These are phyloP conservation scores for Lysiphlebus fabarum DNA, from an alignment of 1,140 invertebrate genomes.

Conservation along the genomic window DNA sequence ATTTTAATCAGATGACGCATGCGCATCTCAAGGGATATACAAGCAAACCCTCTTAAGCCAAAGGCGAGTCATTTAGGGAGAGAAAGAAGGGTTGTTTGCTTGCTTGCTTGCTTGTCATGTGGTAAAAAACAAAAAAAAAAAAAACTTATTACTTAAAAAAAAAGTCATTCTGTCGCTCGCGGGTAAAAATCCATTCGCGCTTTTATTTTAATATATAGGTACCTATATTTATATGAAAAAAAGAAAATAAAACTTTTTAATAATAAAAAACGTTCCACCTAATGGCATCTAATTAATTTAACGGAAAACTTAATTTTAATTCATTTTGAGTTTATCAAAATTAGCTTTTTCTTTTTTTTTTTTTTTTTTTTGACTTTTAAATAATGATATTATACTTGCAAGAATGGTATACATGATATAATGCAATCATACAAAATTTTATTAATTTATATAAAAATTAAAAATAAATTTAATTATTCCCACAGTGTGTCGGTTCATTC, in stretches of 20 bases:
- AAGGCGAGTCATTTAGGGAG: constrained; percentile 27
- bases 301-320: constrained; percentile 34
- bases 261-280: constrained; percentile 19
- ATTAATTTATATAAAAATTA: too few species aligned
- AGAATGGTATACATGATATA: too few species aligned
- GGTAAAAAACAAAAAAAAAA: constrained; percentile 1
- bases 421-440: too few species aligned
- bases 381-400: too few species aligned
- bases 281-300: constrained; percentile 45
- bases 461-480: too few species aligned
- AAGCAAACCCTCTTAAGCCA: constrained; percentile 56
- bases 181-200: constrained; percentile 13
- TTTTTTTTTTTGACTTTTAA: neutral
- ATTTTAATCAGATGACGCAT: constrained; percentile 59
- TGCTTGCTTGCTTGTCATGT: too few species aligned
- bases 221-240: too few species aligned
- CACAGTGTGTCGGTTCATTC: too few species aligned
- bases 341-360: neutral
- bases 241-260: constrained; percentile 20
- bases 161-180: constrained; percentile 16
- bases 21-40: constrained; percentile 56
- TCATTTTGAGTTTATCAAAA: neutral
- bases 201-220: constrained; percentile 19
- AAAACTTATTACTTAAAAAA: neutral
- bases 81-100: constrained; percentile 10